phyloP scores from a whole-genome alignment of 2,113 vertebrate species.

The Puntigrus tetrazona region DNA sequence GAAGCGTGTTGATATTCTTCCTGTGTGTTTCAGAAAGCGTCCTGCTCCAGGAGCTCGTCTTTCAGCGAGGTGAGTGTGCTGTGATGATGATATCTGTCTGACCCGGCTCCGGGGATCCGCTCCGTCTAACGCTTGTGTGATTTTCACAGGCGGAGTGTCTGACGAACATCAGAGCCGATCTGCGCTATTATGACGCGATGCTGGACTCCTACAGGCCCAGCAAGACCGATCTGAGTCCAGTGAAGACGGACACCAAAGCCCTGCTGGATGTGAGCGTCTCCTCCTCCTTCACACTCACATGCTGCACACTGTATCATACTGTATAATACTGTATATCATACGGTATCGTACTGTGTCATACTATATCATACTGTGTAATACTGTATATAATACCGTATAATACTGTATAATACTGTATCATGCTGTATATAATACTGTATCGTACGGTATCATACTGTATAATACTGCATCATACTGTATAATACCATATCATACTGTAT shows the following conservation, averaged over 20 bases:
- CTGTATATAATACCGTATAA: no score
- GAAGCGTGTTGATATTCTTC: no score
- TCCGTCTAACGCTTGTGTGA: background rate
- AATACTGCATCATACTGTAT: no score
- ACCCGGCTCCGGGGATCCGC: background rate
- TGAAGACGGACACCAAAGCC: background rate
- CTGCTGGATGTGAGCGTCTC: constrained; percentile 56
- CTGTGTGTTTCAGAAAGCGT: constrained; percentile 65
- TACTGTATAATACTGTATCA: no score
- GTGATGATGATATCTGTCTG: background rate
- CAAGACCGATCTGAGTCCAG: background rate
- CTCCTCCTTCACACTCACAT: no score
- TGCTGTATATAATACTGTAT: no score
- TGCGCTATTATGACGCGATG: constrained; percentile 61
- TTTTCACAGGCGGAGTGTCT: constrained; percentile 67
- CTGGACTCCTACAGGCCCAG: constrained; percentile 58
- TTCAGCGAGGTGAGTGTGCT: constrained; percentile 72
- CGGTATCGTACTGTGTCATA: no score
- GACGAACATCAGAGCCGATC: constrained; percentile 69
- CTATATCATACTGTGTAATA: no score
- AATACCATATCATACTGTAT: no score
- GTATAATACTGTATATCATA: no score
- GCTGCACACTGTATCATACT: no score
- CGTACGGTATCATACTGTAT: no score
- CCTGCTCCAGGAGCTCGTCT: constrained; percentile 66